Evolutionary conservation across 92 coral and sea anemone species (phyloP).

Genomic region (Epizoanthus stellaris): DNA sequence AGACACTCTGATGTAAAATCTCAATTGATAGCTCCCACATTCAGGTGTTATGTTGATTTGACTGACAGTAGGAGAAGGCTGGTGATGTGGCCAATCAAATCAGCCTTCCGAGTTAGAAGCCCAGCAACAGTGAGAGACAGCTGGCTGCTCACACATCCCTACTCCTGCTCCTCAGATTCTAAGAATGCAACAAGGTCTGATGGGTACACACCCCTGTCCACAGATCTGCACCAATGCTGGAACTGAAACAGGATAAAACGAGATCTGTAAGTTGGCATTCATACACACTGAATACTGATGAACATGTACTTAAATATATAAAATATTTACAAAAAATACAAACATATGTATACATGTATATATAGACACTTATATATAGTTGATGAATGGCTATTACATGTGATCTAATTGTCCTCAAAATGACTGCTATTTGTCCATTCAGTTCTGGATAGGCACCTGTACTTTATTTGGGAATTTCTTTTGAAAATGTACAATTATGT

Average conservation of each 20-base stretch:
- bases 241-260: slow-evolving; percentile 54
- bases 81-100: slow-evolving; percentile 12
- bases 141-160: neutral
- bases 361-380: too few relatives aligned
- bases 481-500: too few relatives aligned
- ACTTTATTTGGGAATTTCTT: too few relatives aligned
- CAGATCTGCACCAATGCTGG: slow-evolving; percentile 87
- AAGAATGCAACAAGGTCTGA: slow-evolving; percentile 83
- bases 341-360: too few relatives aligned
- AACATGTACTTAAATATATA: too few relatives aligned
- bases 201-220: slow-evolving; percentile 86
- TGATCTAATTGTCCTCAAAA: too few relatives aligned
- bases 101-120: neutral
- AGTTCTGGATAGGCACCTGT: too few relatives aligned
- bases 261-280: neutral
- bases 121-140: neutral
- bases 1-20: neutral
- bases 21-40: neutral
- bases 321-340: too few relatives aligned
- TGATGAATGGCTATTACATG: neutral
- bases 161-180: slow-evolving; percentile 53
- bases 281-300: too few relatives aligned
- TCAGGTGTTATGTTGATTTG: slow-evolving; percentile 10
- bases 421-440: too few relatives aligned
- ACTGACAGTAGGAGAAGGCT: slow-evolving; percentile 7